These are phyloP conservation scores for Ictalurus punctatus DNA, from an alignment of 2,113 vertebrate species.

Conservation along the genomic window DNA sequence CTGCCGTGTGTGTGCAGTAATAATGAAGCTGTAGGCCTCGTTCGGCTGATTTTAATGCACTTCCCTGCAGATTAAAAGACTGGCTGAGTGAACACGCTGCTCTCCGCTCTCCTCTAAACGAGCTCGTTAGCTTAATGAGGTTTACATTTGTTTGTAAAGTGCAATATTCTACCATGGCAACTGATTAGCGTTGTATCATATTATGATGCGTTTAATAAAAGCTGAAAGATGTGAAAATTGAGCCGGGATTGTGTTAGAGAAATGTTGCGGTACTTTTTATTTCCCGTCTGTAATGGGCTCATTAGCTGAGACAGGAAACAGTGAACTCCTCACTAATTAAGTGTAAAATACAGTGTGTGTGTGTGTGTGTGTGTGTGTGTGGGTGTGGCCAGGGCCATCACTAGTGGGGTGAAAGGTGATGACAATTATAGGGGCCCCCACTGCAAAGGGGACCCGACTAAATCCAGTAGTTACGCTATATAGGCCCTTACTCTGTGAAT, in stretches of 20 bases:
- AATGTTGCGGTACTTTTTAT: not conserved
- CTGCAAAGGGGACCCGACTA: too few relatives aligned
- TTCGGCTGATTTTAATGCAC: not conserved
- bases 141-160: constrained; percentile 15
- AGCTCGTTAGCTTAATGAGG: constrained; percentile 19
- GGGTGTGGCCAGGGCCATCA: not conserved
- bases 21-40: not conserved
- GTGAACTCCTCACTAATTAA: not conserved
- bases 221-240: not conserved
- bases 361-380: not conserved
- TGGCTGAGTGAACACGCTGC: constrained; percentile 2
- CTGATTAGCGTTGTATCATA: not conserved
- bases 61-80: not conserved
- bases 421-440: too few relatives aligned
- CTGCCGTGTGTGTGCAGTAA: not conserved
- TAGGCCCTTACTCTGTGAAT: too few relatives aligned
- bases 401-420: too few relatives aligned
- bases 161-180: not conserved
- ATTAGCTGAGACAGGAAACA: not conserved
- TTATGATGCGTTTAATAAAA: not conserved
- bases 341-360: not conserved
- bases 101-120: not conserved
- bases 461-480: too few relatives aligned
- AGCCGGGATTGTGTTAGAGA: not conserved
- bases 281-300: not conserved